phyloP scores from a whole-genome alignment of 2,113 vertebrate genomes.

The Atrichornis clamosus region DNA sequence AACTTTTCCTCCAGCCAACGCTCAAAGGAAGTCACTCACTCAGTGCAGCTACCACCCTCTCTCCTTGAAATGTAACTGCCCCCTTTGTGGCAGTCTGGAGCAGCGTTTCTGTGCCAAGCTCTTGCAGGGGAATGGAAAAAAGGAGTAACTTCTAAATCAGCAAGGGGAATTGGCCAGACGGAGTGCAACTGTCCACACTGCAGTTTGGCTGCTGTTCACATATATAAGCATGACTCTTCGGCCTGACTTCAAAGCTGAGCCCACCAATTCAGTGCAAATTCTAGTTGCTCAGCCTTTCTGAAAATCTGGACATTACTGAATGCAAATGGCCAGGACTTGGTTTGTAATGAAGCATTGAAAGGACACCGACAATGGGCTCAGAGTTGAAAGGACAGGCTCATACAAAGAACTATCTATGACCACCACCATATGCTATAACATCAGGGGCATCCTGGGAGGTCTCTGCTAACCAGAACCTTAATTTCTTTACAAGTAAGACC shows the following conservation, averaged over 20 bases:
- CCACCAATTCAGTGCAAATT: conserved; percentile 21
- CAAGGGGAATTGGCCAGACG: neutral
- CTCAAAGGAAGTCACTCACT: neutral
- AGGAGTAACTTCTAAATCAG: neutral
- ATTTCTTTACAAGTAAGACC: neutral
- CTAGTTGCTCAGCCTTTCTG: neutral
- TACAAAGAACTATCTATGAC: neutral
- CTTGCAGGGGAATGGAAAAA: conserved; percentile 1
- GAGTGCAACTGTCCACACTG: neutral
- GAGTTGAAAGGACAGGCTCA: neutral
- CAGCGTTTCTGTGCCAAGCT: neutral
- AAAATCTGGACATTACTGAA: conserved; percentile 53
- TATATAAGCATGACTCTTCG: neutral
- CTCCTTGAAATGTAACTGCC: conserved; percentile 25
- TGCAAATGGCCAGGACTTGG: conserved; percentile 33
- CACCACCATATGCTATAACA: neutral
- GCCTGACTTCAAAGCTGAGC: conserved; percentile 26
- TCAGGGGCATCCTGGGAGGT: neutral
- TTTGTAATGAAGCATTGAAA: neutral
- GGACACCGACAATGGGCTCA: neutral
- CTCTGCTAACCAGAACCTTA: neutral
- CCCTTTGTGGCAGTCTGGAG: neutral
- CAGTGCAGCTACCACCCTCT: neutral
- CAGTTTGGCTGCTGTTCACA: neutral
- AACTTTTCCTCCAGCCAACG: neutral